Base-by-base conservation (phyloP, 2,888 invertebrate species). In the Gordius sp. region DNA sequence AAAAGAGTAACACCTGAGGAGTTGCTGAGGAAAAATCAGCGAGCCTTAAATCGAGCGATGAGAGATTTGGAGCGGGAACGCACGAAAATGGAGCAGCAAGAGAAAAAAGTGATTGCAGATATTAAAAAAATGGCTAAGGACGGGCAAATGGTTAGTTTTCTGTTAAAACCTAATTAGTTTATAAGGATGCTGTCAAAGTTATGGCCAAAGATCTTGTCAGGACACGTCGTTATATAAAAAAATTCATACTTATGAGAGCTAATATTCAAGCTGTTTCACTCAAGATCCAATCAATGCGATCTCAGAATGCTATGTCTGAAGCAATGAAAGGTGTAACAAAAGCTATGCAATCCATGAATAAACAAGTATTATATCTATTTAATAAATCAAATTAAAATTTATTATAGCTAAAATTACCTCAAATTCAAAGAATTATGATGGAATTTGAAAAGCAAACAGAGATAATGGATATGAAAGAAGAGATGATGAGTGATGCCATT, bases 391-490 rank as follows among this genome's bases (percentile, higher is more conserved):
- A 16, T 26, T 26, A 54, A 8, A 54, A 26, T 55, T 18, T 33
- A 23, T 56, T 55, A 33, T 66, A 74, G 71, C 72, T 97, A 66
- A 97, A 97, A 73, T 75, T 99, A 70, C 97, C 97, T 8, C 91
- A 97, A 74, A 97, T 97, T 66, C 93, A 97, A 71, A 82, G 83
- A 68, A 97, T 99, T 59, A 75, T 83, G 63, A 68, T 68, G 67
- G 91, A 93, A 67, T 97, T 99, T 72, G 97, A 99, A 71, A 93
- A 91, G 67, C 93, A 97, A 69, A 85, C 87, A 0, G 93, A 97
- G 72, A 89, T 99, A 58, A 99, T 99, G 97, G 93, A 99, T 68
- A 99, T 99, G 93, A 97, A 97, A 68, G 93, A 99, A 69, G 97
- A 99, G 72, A 86, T 99, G 77, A 97, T 97, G 80, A 89, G 85